These are phyloP conservation scores for Cryptophagus acutangulus DNA, from an alignment of 2,888 invertebrate genomes.

Conservation along the genomic window DNA sequence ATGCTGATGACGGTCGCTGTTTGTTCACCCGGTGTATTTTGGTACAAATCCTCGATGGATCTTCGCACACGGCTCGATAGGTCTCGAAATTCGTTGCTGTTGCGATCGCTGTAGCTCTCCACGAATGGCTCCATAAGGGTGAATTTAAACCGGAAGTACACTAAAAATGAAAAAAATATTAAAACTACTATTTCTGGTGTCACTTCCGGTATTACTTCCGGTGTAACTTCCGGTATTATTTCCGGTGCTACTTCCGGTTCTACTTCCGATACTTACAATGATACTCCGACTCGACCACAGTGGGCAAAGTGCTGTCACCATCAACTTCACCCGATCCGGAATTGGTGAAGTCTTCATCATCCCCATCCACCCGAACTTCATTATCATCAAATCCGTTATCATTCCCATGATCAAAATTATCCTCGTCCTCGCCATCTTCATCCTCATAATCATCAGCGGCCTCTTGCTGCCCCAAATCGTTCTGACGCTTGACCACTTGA, in stretches of 20 bases:
- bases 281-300: no score
- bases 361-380: constrained; percentile 9
- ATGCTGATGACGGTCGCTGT: constrained; percentile 62
- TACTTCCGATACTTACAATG: no score
- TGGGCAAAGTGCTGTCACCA: no score
- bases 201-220: no score
- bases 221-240: no score
- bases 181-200: no score
- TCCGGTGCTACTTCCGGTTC: no score
- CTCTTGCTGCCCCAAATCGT: constrained; percentile 18
- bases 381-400: constrained; percentile 5
- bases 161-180: constrained; percentile 36
- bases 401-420: constrained; percentile 3
- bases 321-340: constrained; percentile 25
- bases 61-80: constrained; percentile 56
- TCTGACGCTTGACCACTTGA: no score
- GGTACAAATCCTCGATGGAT: constrained; percentile 57
- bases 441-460: constrained; percentile 14
- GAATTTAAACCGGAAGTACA: constrained; percentile 53
- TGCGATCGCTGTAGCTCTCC: constrained; percentile 55
- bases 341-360: constrained; percentile 26
- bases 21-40: constrained; percentile 53
- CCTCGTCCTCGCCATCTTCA: constrained; percentile 28
- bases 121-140: constrained; percentile 60
- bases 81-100: constrained; percentile 55